These are phyloP conservation scores for Iguana delicatissima DNA, from an alignment of 2,797 vertebrate genomes.

Conservation along the genomic window DNA sequence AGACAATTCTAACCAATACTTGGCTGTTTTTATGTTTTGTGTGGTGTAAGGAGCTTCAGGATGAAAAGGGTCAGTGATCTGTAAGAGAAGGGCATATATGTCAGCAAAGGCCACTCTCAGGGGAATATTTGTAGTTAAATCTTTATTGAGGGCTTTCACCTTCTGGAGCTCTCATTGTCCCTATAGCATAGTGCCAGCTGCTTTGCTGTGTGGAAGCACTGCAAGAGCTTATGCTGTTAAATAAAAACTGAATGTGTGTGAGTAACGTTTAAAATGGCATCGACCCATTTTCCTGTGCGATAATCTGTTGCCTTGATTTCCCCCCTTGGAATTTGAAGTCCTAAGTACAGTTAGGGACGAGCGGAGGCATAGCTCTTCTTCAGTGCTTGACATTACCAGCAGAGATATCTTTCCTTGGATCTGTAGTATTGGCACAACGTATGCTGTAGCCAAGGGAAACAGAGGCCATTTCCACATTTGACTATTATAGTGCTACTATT, in stretches of 20 bases:
- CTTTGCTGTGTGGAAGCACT: neutral
- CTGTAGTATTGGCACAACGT: neutral
- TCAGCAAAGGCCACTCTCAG: neutral
- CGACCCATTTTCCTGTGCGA: neutral
- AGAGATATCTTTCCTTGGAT: neutral
- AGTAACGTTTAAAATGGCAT: neutral
- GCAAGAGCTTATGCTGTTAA: neutral
- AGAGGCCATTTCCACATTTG: no score
- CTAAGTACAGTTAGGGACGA: neutral
- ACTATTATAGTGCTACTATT: no score
- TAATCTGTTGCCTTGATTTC: neutral
- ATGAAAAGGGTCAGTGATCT: neutral
- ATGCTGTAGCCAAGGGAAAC: neutral
- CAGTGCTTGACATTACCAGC: neutral
- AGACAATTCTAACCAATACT: neutral
- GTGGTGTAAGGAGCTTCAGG: neutral
- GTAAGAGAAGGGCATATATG: neutral
- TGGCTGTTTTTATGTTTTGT: neutral
- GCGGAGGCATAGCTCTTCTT: neutral
- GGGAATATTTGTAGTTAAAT: neutral
- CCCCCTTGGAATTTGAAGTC: neutral
- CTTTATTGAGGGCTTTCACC: constrained; percentile 10
- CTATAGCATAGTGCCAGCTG: no score
- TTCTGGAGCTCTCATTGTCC: neutral
- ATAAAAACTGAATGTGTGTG: neutral